Evolutionary conservation across 2,888 invertebrate genomes (phyloP).

Genomic region (Globia sparganii): DNA sequence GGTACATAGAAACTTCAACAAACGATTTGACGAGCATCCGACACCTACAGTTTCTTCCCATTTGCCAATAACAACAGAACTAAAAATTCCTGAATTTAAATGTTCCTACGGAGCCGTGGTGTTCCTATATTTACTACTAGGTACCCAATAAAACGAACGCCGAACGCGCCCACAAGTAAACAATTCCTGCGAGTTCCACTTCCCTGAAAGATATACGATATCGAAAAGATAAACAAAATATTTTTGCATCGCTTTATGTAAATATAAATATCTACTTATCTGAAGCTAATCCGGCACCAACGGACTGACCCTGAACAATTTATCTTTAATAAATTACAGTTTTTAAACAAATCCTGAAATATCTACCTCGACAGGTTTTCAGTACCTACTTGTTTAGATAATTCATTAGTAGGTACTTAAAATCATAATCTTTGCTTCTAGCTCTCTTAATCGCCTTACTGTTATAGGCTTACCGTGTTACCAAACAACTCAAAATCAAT

Average conservation of each 20-base stretch:
- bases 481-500: constrained; percentile 35
- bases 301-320: constrained; percentile 26
- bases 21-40: constrained; percentile 34
- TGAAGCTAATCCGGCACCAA: constrained; percentile 29
- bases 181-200: constrained; percentile 43
- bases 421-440: constrained; percentile 48
- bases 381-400: constrained; percentile 24
- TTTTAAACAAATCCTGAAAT: constrained; percentile 28
- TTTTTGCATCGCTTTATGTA: constrained; percentile 44
- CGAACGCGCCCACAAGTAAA: constrained; percentile 36
- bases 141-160: constrained; percentile 42
- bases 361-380: constrained; percentile 7
- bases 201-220: constrained; percentile 55
- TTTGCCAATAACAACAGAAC: constrained; percentile 52
- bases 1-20: constrained; percentile 28
- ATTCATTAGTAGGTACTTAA: constrained; percentile 8
- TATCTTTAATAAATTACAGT: constrained; percentile 11
- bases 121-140: constrained; percentile 28
- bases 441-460: constrained; percentile 59
- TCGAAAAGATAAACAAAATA: constrained; percentile 53
- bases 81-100: constrained; percentile 32
- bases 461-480: constrained; percentile 24
- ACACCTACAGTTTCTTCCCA: constrained; percentile 38
- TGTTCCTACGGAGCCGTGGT: constrained; percentile 2
- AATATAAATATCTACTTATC: constrained; percentile 36